Base-by-base conservation (phyloP, 1,140 invertebrate species). In the Hyles euphorbiae region DNA sequence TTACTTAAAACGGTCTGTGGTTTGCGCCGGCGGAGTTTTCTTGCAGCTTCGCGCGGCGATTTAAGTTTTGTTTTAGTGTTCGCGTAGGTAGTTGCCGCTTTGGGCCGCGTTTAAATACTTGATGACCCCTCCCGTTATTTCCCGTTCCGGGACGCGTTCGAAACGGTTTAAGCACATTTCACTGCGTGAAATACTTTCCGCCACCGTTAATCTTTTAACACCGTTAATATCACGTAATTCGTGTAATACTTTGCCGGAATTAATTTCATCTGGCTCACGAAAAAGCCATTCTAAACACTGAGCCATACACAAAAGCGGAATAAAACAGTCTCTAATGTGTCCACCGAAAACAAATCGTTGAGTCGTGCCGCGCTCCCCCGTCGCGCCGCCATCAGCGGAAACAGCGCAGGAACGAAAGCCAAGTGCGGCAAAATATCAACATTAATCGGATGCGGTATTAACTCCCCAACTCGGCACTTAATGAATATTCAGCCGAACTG, bases 1-100 rank as follows among this genome's bases (percentile, higher is more conserved):
- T 86, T 73, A 86, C 67, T 71, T 72, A 81, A 81, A 82, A 77
- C 79, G 60, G 75, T 79, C 78, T 85, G 77, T 70, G 80, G 79
- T 77, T 77, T 74, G 61, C 67, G 66, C 61, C 69, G 61, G 50
- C 65, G 61, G 68, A 81, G 70, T 78, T 79, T 85, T 80, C 77
- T 78, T 71, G 59, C 60, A 57, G 69, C 60, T 70, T 69, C 68
- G 50, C 57, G 64, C 65, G 59, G 61, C 68, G 72, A 74, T 80
- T 78, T 76, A 78, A 81, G 74, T 83, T 78, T 79, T 74, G 68
- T 78, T 83, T 76, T 72, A 77, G 65, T 70, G 65, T 71, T 67
- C 59, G 53, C 56, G 58, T 61, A 65, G 63, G 60, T 62, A 61
- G 60, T 63, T 60, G 54, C 61, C 61, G 60, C 58, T 68, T 57